Base-by-base conservation (phyloP, 2,113 vertebrate genomes). In the Pleuronectes platessa region DNA sequence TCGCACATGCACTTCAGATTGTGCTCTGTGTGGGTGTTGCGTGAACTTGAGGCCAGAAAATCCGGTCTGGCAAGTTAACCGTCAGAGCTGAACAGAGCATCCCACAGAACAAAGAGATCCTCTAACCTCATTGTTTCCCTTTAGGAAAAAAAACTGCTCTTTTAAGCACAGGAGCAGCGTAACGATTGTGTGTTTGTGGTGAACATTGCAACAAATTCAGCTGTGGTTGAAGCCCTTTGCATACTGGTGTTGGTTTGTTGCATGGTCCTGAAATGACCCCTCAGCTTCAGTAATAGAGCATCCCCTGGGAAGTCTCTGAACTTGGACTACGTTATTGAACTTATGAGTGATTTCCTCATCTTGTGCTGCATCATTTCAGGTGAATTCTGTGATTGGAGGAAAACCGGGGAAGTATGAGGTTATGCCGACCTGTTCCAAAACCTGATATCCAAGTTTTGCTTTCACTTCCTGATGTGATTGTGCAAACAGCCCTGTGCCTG, bases 51-150 rank as follows among this genome's bases (percentile, higher is more conserved):
- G 49, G 89, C 74, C 65, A 76, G 88, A 90, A 86, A 88, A 85
- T 87, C 92, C 69, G 80, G 92, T 90, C 27, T 10, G 71, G 78
- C 86, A 51, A 86, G 90, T 90, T 84, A 92, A 92, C 91, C 17
- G 89, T 61, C 86, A 74, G 64, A 49, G 42, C 21, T 11, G 15
- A 79, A 63, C 59, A 66, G 67, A 86, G 71, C 72, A 78, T 75
- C 82, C 64, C 20, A 17, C n/a, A 54, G 72, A 68, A 91, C 67
- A 82, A 84, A 76, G 66, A 74, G 74, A 87, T 87, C 56, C 56
- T 65, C 68, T 88, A 80, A 72, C 86, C 58, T 86, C 70, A 90
- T 85, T 78, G 54, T 74, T 76, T 81, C 61, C 61, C 40, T 74
- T 31, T 1, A 64, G 69, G 77, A 70, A 85, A 76, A 15, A 49